These are phyloP conservation scores for Corythoichthys haematopterus DNA, from an alignment of 2,113 vertebrate genomes.

Conservation along the genomic window DNA sequence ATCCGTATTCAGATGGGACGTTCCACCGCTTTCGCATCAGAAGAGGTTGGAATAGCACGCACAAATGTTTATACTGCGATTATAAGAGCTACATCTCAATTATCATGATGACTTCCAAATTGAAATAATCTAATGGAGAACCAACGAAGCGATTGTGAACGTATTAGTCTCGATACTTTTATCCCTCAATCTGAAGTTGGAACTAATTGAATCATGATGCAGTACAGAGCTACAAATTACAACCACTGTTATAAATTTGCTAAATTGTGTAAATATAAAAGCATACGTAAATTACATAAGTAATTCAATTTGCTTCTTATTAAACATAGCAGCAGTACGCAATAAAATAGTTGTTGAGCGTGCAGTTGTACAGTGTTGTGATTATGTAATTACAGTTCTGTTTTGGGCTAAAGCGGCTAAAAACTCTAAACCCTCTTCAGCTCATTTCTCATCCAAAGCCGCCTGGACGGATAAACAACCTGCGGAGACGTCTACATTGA, in stretches of 20 bases:
- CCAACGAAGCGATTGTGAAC: background rate
- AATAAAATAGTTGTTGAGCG: background rate
- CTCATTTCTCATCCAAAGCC: slow-evolving; percentile 6
- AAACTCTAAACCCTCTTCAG: background rate
- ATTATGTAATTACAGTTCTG: slow-evolving; percentile 3
- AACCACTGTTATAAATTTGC: background rate
- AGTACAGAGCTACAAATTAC: background rate
- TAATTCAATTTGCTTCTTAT: background rate
- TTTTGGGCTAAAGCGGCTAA: slow-evolving; percentile 1
- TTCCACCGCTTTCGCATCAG: slow-evolving; percentile 22
- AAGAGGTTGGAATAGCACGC: slow-evolving; percentile 29
- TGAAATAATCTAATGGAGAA: background rate
- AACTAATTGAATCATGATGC: background rate
- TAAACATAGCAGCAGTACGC: background rate
- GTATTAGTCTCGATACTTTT: background rate
- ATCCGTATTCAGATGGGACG: slow-evolving; percentile 54
- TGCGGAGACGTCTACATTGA: background rate
- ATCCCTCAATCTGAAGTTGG: background rate
- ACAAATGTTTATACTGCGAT: slow-evolving; percentile 4
- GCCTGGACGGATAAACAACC: background rate
- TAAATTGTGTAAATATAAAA: background rate
- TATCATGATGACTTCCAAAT: background rate
- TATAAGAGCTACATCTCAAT: slow-evolving; percentile 9
- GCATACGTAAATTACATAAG: too few relatives aligned
- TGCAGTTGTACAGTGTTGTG: background rate